phyloP scores from a whole-genome alignment of 2,113 vertebrate species.

The Phalacrocorax brasilianus region DNA sequence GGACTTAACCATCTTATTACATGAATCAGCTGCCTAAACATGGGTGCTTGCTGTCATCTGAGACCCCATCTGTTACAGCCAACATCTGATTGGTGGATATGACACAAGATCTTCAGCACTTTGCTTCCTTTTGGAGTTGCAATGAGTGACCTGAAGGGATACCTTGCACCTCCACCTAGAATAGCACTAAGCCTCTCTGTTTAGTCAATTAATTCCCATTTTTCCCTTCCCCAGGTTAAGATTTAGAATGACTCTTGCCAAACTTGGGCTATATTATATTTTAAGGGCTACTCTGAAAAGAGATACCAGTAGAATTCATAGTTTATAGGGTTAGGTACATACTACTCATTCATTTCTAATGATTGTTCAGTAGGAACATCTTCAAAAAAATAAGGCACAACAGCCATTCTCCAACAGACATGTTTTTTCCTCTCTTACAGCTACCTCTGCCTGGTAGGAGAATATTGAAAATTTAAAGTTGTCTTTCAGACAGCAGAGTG shows the following conservation, averaged over 20 bases:
- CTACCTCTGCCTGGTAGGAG: neutral
- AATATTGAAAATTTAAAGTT: neutral
- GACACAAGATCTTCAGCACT: neutral
- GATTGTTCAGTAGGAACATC: neutral
- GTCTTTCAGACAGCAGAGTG: neutral
- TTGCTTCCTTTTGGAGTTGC: neutral
- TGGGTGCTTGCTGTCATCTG: neutral
- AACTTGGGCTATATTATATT: neutral
- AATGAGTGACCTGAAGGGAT: neutral
- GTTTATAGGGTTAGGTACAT: neutral
- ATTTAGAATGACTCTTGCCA: neutral
- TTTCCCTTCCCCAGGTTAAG: neutral
- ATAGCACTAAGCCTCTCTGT: neutral
- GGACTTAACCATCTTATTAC: neutral
- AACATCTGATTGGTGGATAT: neutral
- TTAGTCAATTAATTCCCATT: neutral
- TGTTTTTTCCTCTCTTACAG: neutral
- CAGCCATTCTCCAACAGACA: neutral
- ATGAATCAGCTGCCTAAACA: neutral
- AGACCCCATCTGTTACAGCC: neutral
- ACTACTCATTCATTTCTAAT: neutral
- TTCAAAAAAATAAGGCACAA: neutral
- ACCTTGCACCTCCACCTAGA: neutral
- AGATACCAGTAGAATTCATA: neutral
- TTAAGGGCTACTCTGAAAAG: neutral